Base-by-base conservation (phyloP, 2,797 vertebrate species). In the Chrysolophus pictus region DNA sequence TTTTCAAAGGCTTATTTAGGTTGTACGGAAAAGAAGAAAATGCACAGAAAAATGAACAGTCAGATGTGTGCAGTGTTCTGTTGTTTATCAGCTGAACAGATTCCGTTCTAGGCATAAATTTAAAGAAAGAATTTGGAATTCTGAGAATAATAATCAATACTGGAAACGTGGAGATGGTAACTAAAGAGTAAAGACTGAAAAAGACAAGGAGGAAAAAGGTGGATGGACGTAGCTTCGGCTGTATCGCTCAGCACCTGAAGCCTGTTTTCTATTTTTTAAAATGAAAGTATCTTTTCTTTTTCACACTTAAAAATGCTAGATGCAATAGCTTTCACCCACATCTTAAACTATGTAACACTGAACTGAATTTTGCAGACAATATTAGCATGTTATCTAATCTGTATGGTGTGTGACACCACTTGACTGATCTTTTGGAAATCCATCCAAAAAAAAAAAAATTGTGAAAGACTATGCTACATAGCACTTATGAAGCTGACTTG, bases 1-100 rank as follows among this genome's bases (percentile, higher is more conserved):
- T 73, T 82, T 89, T 39, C 42, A 67, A 73, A 63, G 35, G 17
- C 8, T 87, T 87, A n/a, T 60, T 93, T 88, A 64, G 51, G 13
- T 29, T 59, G 7, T 24, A 60, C 0, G 84, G 75, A 39, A 67
- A 88, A 82, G 42, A 67, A n/a, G 4, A 76, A 72, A 87, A 56
- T 7, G 12, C 39, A 47, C 7, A 84, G 42, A 67, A 31, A 76
- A 87, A 64, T 5, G 13, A 22, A 23, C 22, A 33, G 3, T 14
- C 21, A 35, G n/a, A 33, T 24, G 10, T 16, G 21, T 56, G 18
- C 11, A 39, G 26, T 3, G 4, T 14, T 76, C 51, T 73, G 55
- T 29, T 39, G n/a, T 22, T 35, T 21, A 19, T 47, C 15, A 35
- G 28, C 41, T 81, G 31, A 77, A 65, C 10, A 37, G 22, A 47